Base-by-base conservation (phyloP, 2,888 invertebrate genomes). In the Chamaedrilus cognettii region DNA sequence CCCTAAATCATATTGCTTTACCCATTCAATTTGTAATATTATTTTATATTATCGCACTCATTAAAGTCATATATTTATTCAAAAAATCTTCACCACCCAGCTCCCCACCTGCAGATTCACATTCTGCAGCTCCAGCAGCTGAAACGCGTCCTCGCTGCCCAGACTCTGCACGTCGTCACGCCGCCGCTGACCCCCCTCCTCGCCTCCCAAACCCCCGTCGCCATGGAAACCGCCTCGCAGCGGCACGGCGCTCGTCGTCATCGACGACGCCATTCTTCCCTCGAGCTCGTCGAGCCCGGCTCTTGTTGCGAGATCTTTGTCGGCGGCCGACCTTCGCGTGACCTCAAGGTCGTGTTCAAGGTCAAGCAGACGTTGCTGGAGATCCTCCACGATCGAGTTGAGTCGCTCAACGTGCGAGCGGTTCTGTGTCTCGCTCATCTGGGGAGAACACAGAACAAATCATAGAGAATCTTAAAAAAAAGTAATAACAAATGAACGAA, bases 51-150 rank as follows among this genome's bases (percentile, higher is more conserved):
- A n/a, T n/a, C n/a, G n/a, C n/a, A n/a, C n/a, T n/a, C n/a, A n/a
- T n/a, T n/a, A n/a, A n/a, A n/a, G n/a, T n/a, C n/a, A n/a, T n/a
- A n/a, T n/a, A n/a, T n/a, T n/a, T n/a, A n/a, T n/a, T n/a, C n/a
- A n/a, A n/a, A n/a, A n/a, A n/a, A n/a, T n/a, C n/a, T n/a, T n/a
- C n/a, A n/a, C n/a, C n/a, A n/a, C n/a, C n/a, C n/a, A n/a, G n/a
- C n/a, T n/a, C 11, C 31, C 19, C 15, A 62, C 62, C 62, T 62
- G 51, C 31, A 62, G 30, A 52, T 62, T 62, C 5, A 50, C 30
- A 51, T 62, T 62, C 62, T 62, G 62, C n/a, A 62, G 62, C 31
- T 62, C 62, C 28, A 62, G 30, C 19, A 31, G 51, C 30, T 49
- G 42, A 28, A 35, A 51, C 30, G 51, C 62, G 51, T 62, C 62